phyloP scores from a whole-genome alignment of 2,797 vertebrate genomes.

The Cercopithecus hamlyni region DNA sequence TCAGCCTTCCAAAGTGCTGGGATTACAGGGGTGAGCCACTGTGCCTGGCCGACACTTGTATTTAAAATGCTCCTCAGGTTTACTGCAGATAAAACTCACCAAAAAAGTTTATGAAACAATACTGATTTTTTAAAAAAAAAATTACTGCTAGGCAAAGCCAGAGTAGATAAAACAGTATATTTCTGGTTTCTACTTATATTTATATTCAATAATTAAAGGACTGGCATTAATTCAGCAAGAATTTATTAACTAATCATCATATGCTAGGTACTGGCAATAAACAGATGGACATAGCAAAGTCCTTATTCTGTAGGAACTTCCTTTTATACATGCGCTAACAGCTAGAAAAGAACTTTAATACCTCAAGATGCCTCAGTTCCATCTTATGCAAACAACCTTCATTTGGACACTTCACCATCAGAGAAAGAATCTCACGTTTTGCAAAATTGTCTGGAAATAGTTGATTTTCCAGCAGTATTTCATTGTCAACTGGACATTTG shows the following conservation, averaged over 20 bases:
- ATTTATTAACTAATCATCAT: background rate
- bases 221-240: background rate
- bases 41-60: background rate
- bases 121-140: background rate
- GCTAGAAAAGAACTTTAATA: constrained; percentile 72
- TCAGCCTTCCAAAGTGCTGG: no score
- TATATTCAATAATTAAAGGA: constrained; percentile 16
- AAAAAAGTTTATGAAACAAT: background rate
- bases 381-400: constrained; percentile 93
- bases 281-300: background rate
- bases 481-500: constrained; percentile 98
- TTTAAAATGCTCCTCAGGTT: constrained; percentile 31
- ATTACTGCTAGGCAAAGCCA: background rate
- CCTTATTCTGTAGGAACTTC: background rate
- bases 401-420: constrained; percentile 95
- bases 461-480: constrained; percentile 93
- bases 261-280: background rate
- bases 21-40: no score
- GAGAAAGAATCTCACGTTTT: constrained; percentile 97
- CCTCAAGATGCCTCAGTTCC: constrained; percentile 97
- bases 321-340: background rate
- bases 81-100: background rate
- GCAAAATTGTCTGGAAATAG: constrained; percentile 99
- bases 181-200: background rate
- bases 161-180: background rate